Percentiles rank a stretch among this genome's conserved stretches.
phyloP scores from a whole-genome alignment of 2,113 vertebrate genomes.

The Protobothrops mucrosquamatus region DNA sequence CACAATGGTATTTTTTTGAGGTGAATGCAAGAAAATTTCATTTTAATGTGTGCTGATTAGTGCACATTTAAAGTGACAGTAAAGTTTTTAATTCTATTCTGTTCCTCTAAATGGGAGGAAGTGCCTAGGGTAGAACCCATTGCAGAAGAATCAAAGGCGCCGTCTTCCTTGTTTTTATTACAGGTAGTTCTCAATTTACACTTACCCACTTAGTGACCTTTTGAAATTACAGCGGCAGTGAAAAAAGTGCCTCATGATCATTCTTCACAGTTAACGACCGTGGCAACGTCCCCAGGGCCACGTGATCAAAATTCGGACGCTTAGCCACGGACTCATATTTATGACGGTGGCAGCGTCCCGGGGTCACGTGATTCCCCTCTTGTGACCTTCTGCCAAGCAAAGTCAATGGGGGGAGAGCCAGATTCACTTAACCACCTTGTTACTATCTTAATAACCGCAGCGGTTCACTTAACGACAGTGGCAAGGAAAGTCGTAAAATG shows the following conservation, averaged over 20 bases:
- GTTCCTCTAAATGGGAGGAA: neutral
- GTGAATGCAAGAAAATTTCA: no score
- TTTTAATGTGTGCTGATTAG: no score
- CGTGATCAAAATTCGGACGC: neutral
- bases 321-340: no score
- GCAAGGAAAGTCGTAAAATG: neutral
- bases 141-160: neutral
- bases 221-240: neutral
- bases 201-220: neutral
- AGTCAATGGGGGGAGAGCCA: neutral
- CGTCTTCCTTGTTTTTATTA: no score
- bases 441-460: neutral
- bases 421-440: neutral
- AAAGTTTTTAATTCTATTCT: no score
- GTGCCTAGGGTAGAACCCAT: neutral
- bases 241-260: neutral
- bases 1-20: no score
- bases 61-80: no score
- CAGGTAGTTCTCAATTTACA: neutral
- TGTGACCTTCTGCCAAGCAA: neutral
- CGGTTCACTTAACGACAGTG: neutral
- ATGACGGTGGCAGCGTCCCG: fast-evolving
- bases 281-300: neutral
- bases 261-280: neutral
- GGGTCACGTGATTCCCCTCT: neutral